Evolutionary conservation across 2,888 invertebrate genomes (phyloP), one percentile per base, ranked within the genome.

Genomic region (Drosophila birchii): DNA sequence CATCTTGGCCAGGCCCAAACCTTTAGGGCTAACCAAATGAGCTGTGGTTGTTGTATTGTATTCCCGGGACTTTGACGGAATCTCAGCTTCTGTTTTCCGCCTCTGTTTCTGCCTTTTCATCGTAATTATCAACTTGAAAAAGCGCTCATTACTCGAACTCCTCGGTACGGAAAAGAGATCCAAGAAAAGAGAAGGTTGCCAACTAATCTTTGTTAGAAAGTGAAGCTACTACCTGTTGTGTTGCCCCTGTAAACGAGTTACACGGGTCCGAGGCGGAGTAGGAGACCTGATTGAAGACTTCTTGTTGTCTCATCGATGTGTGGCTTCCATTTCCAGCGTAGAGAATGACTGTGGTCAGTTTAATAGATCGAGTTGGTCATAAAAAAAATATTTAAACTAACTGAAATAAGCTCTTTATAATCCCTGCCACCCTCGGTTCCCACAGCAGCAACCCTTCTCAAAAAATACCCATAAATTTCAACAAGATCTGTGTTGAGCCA

Each of bases 111-210:
- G 85, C 85, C 62, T 69, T 79, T 82, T 86, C 85, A 86, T 86
- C 80, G 80, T 88, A 88, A 86, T 86, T 86, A 86, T 86, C 78
- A 87, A 85, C 85, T 88, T 72, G 75, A 86, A 88, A 84, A 85
- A 78, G 74, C 73, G 78, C 81, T 85, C 86, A 86, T 86, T 85
- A 83, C 74, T 60, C 56, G 83, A 88, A 81, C 74, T 60, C 56
- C 60, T 49, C 66, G 12, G 41, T 45, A 41, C 18, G 53, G 20
- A 60, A 60, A 51, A 60, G 8, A 41, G 58, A 43, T 36, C 11
- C 14, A 36, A 41, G 44, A 79, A 57, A 71, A 58, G 61, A 63
- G 61, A 38, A 76, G 54, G 78, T 63, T 49, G 62, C 53, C 78
- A 70, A 66, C 74, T 81, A 78, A 81, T 78, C 85, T 67, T 68